phyloP scores from a whole-genome alignment of 2,797 vertebrate species.

The Mus caroli region DNA sequence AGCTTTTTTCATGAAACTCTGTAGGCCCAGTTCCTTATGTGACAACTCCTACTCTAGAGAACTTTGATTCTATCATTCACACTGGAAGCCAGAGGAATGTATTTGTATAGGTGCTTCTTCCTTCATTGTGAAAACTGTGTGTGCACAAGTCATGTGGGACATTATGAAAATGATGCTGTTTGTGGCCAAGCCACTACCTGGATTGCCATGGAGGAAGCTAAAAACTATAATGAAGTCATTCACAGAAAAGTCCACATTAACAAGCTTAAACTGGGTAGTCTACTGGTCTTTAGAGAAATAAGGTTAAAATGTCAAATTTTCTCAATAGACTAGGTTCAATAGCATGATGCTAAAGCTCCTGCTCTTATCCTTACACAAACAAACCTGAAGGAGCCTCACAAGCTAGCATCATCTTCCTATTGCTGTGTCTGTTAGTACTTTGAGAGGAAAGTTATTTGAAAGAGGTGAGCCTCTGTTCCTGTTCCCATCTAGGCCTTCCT shows the following conservation, averaged over 20 bases:
- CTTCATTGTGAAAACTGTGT: not conserved
- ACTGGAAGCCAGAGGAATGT: not conserved
- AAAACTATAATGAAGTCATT: not conserved
- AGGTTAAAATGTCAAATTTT: not conserved
- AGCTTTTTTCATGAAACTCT: conserved; percentile 1
- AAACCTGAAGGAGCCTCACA: too few species aligned
- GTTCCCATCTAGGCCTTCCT: not conserved
- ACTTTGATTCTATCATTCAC: not conserved
- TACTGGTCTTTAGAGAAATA: not conserved
- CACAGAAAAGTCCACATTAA: not conserved
- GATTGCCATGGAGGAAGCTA: not conserved
- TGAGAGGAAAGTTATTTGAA: not conserved
- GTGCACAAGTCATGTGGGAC: not conserved
- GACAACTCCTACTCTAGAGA: not conserved
- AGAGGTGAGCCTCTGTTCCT: not conserved
- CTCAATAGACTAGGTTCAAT: not conserved
- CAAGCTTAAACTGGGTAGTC: not conserved
- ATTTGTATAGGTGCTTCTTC: not conserved
- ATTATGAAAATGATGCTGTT: not conserved
- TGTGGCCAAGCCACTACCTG: too few species aligned
- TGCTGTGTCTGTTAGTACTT: not conserved
- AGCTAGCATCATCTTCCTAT: not conserved
- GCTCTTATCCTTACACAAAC: not conserved
- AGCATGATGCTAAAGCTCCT: not conserved
- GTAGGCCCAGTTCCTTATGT: not conserved